These are phyloP conservation scores for Hiodon tergisus DNA, from an alignment of 2,113 vertebrate genomes.

Conservation along the genomic window DNA sequence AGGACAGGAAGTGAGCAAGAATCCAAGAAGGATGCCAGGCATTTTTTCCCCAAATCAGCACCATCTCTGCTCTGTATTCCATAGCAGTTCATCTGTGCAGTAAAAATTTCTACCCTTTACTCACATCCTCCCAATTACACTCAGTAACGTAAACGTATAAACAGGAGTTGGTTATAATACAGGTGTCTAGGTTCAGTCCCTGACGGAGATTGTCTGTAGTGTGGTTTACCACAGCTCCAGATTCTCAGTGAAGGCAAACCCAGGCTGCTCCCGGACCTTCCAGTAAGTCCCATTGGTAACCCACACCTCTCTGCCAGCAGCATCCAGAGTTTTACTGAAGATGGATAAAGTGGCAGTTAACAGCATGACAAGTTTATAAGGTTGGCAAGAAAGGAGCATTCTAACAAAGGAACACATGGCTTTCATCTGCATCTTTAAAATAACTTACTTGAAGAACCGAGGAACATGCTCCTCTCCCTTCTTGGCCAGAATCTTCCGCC, in stretches of 20 bases:
- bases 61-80: conserved; percentile 5
- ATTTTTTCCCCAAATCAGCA: background rate
- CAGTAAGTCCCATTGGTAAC: conserved; percentile 80
- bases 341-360: background rate
- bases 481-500: conserved; percentile 79
- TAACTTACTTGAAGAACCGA: conserved; percentile 79
- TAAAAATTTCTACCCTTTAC: background rate
- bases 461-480: conserved; percentile 74
- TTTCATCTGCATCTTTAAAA: too few species aligned
- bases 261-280: conserved; percentile 73
- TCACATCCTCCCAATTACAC: background rate
- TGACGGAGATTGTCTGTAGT: background rate
- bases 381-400: background rate
- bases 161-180: background rate
- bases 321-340: conserved; percentile 65
- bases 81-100: conserved; percentile 14
- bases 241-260: conserved; percentile 71
- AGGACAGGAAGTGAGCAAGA: background rate
- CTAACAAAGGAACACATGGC: too few species aligned
- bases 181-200: background rate
- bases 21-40: too few species aligned
- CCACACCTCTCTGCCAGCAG: conserved; percentile 75
- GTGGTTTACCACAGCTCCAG: conserved; percentile 75
- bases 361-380: background rate
- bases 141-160: background rate